These are phyloP conservation scores for Microcebus tavaratra DNA, from an alignment of 2,113 vertebrate genomes.

Conservation along the genomic window DNA sequence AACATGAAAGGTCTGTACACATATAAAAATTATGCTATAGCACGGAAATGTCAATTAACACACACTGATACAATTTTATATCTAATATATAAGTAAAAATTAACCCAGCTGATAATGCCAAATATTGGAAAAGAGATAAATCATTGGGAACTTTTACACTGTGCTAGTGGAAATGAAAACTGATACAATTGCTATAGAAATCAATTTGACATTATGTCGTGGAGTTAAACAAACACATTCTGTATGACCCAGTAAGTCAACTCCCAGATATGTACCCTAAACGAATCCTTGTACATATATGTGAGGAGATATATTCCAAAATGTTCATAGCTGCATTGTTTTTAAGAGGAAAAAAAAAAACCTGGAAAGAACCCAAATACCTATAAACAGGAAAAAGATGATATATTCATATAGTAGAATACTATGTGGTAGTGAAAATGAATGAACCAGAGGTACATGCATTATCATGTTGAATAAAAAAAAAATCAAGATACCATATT, in stretches of 20 bases:
- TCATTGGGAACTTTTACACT: not conserved
- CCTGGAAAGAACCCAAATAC: not conserved
- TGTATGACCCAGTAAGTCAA: not conserved
- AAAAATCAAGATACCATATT: not conserved
- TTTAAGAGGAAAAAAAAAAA: not conserved
- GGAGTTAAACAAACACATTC: not conserved
- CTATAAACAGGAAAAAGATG: not conserved
- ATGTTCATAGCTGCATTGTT: not conserved
- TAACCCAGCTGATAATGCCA: not conserved
- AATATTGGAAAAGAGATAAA: not conserved
- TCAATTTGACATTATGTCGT: not conserved
- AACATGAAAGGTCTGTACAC: not conserved
- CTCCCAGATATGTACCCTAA: not conserved
- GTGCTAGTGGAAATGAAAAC: not conserved
- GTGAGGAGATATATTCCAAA: not conserved
- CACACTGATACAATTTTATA: not conserved
- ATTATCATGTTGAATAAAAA: not conserved
- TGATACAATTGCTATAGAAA: not conserved
- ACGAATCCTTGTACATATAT: not conserved
- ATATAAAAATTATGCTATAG: not conserved
- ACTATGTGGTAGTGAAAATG: not conserved
- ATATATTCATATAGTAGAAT: not conserved
- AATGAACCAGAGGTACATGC: rapidly evolving
- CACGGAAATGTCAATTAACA: not conserved
- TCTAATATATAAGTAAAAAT: not conserved